Percentiles rank a stretch among this genome's conserved stretches.
Evolutionary conservation across 2,888 invertebrate species (phyloP).

Genomic region (Smittia sp.): DNA sequence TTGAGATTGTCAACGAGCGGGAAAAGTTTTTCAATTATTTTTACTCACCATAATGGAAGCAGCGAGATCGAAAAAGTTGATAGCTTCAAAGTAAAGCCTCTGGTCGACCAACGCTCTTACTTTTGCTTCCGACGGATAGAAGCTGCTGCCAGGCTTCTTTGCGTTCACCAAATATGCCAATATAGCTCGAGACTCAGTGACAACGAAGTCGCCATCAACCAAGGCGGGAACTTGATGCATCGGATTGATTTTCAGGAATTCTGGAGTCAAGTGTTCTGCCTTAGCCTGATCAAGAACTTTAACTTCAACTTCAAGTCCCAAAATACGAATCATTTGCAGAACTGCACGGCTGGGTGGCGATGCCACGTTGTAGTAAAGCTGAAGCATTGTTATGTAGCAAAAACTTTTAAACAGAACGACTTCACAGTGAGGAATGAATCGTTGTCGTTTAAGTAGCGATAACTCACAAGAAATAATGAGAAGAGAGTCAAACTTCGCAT

Average conservation of each 20-base stretch:
- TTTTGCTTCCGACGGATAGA: constrained; percentile 62
- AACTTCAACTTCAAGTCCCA: constrained; percentile 49
- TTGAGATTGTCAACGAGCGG: no score
- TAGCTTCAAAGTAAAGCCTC: constrained; percentile 62
- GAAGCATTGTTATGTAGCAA: neutral
- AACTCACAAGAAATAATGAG: no score
- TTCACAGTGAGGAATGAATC: neutral
- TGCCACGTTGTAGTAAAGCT: constrained; percentile 43
- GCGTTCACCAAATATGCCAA: constrained; percentile 61
- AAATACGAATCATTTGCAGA: constrained; percentile 58
- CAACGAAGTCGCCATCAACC: constrained; percentile 50
- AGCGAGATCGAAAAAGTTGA: constrained; percentile 61
- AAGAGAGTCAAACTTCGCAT: no score
- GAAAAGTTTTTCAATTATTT: constrained; percentile 4
- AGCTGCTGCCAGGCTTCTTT: constrained; percentile 55
- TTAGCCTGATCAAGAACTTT: neutral
- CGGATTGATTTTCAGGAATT: constrained; percentile 23
- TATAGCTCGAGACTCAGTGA: constrained; percentile 70
- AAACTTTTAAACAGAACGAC: neutral
- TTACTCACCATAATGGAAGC: neutral
- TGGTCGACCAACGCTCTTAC: constrained; percentile 61
- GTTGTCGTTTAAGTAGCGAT: neutral
- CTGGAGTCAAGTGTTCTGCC: constrained; percentile 7
- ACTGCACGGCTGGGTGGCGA: constrained; percentile 64
- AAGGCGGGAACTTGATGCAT: constrained; percentile 24